Evolutionary conservation across 2,888 invertebrate genomes (phyloP), one percentile per base, ranked within the genome.

Genomic region (Lasioglossum villosulum): DNA sequence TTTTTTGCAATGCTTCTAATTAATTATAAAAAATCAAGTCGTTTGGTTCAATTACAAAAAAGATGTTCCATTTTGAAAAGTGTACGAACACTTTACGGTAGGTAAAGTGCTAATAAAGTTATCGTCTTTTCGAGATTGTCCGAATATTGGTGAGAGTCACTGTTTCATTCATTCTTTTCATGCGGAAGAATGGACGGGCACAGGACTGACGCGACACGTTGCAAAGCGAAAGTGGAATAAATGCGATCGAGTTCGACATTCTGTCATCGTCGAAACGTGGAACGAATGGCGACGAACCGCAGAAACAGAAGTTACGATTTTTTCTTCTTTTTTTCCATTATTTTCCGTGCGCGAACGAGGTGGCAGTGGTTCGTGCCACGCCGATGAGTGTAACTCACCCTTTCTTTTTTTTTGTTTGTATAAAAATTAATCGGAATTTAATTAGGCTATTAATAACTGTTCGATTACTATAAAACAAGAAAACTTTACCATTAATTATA

Each of bases 401-500:
- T 42, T 42, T 42, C 45, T 16, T 91, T 93, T 94, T 92, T 93
- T 94, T 93, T 93, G 93, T 94, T 93, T 94, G 93, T 94, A 94
- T 93, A 93, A 93, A 90, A 93, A 94, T 93, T 94, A 93, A 93
- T 94, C 93, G 94, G 92, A 94, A 93, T 94, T 94, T 93, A 92
- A 93, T 93, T 94, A 94, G 92, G 92, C 90, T 94, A 94, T 94
- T 94, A 92, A 93, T 94, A 93, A 94, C 93, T 94, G 94, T 94
- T 94, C 91, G 92, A 94, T 93, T 94, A 94, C 91, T 94, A 93
- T 94, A 94, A 93, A 93, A 93, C 92, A 92, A 93, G 91, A 93
- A 93, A 93, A 93, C 92, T 93, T 93, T 94, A 94, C 93, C 92
- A 93, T 94, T 94, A 94, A 94, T 94, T 94, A 94, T 94, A 93